These are phyloP conservation scores for Neomonachus schauinslandi DNA, from an alignment of 2,113 vertebrate species.

Conservation along the genomic window DNA sequence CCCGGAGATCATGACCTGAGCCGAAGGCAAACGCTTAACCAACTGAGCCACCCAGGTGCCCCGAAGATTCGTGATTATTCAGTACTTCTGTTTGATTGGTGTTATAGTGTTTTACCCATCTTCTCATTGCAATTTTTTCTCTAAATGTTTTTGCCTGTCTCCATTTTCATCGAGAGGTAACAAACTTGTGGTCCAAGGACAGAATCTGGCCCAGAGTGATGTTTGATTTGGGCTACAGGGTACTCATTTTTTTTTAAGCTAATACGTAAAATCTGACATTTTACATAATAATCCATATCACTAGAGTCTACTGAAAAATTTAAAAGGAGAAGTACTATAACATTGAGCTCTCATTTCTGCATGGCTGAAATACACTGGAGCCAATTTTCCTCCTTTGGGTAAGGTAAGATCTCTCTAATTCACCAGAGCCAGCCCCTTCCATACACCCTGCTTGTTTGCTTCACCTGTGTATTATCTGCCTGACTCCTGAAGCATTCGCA, in stretches of 20 bases:
- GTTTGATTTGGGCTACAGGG: not conserved
- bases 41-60: not conserved
- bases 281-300: not conserved
- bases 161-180: not conserved
- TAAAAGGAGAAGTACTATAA: not conserved
- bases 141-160: not conserved
- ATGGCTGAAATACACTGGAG: not conserved
- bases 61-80: not conserved
- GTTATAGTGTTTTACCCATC: not conserved
- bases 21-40: not conserved
- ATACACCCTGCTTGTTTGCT: accelerated
- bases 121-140: not conserved
- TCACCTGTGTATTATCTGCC: not conserved
- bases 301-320: not conserved
- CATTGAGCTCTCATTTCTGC: not conserved
- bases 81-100: not conserved
- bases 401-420: not conserved
- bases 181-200: not conserved
- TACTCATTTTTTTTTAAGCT: not conserved
- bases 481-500: not conserved
- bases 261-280: not conserved
- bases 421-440: not conserved
- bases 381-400: not conserved
- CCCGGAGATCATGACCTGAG: not conserved
- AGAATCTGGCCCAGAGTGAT: not conserved